Evolutionary conservation across 2,888 invertebrate species (phyloP).

Genomic region (Stenchaetothrips biformis): DNA sequence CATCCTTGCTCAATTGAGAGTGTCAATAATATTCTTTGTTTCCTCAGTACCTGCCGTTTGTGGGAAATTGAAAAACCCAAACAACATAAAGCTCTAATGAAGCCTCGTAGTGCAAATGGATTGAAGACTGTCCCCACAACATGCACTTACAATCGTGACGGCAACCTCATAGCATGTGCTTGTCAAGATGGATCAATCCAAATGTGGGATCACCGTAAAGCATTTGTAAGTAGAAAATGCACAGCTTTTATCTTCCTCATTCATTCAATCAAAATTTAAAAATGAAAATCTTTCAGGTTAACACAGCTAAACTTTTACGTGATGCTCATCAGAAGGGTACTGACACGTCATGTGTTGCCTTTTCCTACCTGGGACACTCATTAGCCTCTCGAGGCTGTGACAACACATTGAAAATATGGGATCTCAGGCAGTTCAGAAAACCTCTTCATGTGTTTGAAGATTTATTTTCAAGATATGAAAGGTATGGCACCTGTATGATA

Average conservation of each 20-base stretch:
- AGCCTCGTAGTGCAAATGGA: constrained; percentile 80
- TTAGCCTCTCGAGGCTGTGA: constrained; percentile 83
- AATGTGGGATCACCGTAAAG: constrained; percentile 93
- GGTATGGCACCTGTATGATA: not conserved
- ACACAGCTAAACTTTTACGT: constrained; percentile 70
- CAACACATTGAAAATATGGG: constrained; percentile 94
- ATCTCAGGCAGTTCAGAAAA: constrained; percentile 74
- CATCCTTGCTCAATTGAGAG: too few relatives aligned
- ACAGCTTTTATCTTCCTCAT: not conserved
- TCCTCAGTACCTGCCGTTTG: constrained; percentile 69
- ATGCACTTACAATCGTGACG: constrained; percentile 79
- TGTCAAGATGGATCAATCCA: constrained; percentile 94
- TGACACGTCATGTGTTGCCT: constrained; percentile 79
- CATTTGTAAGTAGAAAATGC: constrained; percentile 57
- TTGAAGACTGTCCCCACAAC: constrained; percentile 79
- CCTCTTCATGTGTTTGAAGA: constrained; percentile 64
- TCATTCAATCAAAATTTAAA: not conserved
- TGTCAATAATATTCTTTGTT: not conserved
- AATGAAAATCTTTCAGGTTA: constrained; percentile 42
- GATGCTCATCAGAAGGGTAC: constrained; percentile 73
- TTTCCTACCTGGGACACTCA: constrained; percentile 78
- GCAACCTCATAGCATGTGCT: constrained; percentile 81
- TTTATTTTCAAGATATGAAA: constrained; percentile 76
- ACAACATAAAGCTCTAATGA: constrained; percentile 76
- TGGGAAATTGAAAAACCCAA: constrained; percentile 82